These are phyloP conservation scores for Upupa epops DNA, from an alignment of 2,113 vertebrate genomes.

Conservation along the genomic window DNA sequence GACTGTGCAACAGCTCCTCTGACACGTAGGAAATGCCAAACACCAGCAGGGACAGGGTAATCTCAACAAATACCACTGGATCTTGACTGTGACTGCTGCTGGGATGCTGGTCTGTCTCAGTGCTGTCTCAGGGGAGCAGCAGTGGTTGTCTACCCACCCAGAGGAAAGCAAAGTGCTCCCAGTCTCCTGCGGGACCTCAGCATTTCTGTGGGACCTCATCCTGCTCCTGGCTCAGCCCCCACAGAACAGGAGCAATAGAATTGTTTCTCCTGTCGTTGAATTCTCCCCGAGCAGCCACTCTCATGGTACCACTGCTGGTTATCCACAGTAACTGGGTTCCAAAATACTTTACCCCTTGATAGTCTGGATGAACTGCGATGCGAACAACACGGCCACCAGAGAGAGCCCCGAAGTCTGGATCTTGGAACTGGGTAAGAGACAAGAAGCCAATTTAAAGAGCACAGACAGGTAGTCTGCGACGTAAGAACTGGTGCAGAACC, in stretches of 20 bases:
- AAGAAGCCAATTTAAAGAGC: neutral
- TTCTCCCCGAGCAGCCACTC: neutral
- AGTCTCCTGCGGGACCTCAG: neutral
- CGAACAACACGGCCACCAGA: conserved; percentile 92
- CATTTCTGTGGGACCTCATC: neutral
- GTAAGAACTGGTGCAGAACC: neutral
- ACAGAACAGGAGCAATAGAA: neutral
- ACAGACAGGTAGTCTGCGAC: neutral
- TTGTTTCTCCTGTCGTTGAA: neutral
- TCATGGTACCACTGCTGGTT: too few relatives aligned
- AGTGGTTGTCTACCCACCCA: neutral
- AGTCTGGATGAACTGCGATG: conserved; percentile 96
- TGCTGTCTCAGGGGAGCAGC: accelerated
- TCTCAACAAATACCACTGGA: neutral
- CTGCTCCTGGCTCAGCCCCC: neutral
- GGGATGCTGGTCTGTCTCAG: neutral
- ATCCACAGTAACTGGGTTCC: accelerated
- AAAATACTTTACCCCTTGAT: conserved; percentile 87
- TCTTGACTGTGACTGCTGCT: accelerated
- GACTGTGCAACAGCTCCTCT: neutral
- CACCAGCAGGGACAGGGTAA: neutral
- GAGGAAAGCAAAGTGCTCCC: neutral
- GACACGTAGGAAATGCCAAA: neutral
- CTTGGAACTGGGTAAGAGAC: conserved; percentile 86
- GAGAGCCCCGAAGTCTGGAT: conserved; percentile 90